Percentiles rank a stretch among this genome's conserved stretches.
These are phyloP conservation scores for Diogma glabrata DNA, from an alignment of 2,888 invertebrate species.

Conservation along the genomic window DNA sequence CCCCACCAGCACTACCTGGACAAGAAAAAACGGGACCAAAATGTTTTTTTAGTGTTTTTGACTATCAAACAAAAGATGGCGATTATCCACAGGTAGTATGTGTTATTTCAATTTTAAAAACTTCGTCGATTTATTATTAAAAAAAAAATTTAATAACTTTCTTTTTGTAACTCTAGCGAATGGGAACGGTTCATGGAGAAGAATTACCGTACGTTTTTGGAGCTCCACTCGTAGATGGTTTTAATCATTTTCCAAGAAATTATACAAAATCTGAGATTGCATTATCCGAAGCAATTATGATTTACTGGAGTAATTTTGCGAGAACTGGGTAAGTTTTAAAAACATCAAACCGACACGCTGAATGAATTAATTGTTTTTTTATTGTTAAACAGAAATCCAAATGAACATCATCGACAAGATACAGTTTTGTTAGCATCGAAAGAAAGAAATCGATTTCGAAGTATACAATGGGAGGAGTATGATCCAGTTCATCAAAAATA, in stretches of 20 bases:
- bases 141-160: neutral
- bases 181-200: constrained; percentile 88
- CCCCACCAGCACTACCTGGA: constrained; percentile 45
- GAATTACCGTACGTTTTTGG: constrained; percentile 86
- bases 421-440: constrained; percentile 64
- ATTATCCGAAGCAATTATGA: constrained; percentile 76
- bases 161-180: constrained; percentile 44
- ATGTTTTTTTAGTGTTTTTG: constrained; percentile 83
- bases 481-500: constrained; percentile 88
- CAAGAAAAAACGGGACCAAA: constrained; percentile 54
- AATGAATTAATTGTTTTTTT: neutral
- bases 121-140: constrained; percentile 10
- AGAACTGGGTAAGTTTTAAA: constrained; percentile 73
- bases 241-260: constrained; percentile 73
- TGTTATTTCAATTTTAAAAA: constrained; percentile 5
- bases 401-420: constrained; percentile 70
- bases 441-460: constrained; percentile 73
- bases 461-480: constrained; percentile 83
- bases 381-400: constrained; percentile 56
- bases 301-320: constrained; percentile 80
- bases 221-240: constrained; percentile 73
- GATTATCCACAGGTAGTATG: constrained; percentile 66
- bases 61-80: constrained; percentile 82
- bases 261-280: constrained; percentile 80
- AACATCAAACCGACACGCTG: neutral